phyloP scores from a whole-genome alignment of 2,797 vertebrate species.

The Rhynchonycteris naso region DNA sequence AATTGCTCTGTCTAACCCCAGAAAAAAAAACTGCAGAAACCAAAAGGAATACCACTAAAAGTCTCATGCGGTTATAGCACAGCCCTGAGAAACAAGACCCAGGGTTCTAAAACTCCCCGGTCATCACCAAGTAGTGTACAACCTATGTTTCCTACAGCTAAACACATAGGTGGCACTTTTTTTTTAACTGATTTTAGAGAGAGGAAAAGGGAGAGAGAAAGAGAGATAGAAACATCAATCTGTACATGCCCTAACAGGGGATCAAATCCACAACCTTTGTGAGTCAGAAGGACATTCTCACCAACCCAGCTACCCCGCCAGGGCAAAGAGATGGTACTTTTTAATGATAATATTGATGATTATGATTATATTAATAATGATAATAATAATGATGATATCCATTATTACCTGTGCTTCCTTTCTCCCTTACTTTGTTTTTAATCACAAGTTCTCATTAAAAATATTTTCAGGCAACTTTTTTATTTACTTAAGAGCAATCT shows the following conservation, averaged over 20 bases:
- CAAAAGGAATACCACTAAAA: background rate
- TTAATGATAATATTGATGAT: background rate
- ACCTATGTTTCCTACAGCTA: background rate
- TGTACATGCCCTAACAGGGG: too few relatives aligned
- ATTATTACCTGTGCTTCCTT: background rate
- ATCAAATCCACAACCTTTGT: too few relatives aligned
- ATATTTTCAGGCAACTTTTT: slow-evolving; percentile 35
- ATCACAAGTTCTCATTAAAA: slow-evolving; percentile 55
- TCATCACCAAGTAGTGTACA: background rate
- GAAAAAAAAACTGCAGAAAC: background rate
- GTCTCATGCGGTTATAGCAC: background rate
- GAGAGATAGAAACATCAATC: too few relatives aligned
- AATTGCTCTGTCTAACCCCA: background rate
- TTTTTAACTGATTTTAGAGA: too few relatives aligned
- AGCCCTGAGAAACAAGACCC: background rate
- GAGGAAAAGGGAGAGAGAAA: too few relatives aligned
- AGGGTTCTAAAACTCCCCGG: background rate
- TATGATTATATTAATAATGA: too few relatives aligned
- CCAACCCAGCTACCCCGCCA: too few relatives aligned
- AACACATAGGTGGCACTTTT: background rate
- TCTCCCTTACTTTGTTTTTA: background rate
- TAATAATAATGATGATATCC: background rate
- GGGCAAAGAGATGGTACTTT: background rate
- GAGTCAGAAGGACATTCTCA: too few relatives aligned
- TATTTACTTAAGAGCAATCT: background rate